Base-by-base conservation (phyloP, 2,113 vertebrate genomes). In the Perca schrenkii region DNA sequence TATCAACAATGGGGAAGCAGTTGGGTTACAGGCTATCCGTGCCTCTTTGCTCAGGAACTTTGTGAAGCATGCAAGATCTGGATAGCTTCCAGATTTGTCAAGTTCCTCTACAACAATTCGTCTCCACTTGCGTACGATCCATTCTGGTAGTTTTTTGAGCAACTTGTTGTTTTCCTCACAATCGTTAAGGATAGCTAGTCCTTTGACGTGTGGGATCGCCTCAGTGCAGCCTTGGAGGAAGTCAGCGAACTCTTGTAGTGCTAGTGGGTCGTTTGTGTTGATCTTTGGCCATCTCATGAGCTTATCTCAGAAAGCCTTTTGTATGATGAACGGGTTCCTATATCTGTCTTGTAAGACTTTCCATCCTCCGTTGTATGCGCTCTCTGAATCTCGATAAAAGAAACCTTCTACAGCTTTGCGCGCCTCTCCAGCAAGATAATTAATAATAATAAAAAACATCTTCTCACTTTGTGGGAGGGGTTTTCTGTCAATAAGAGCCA, bases 121-220 rank as follows among this genome's bases (percentile, higher is more conserved):
- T 31, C 77, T 77, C 86, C 77, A 87, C 11, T 13, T 81, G 1
- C 28, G 43, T 8, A 85, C 60, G 1, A 85, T 67, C 82, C 86
- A 79, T 5, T 85, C 60, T 15, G 78, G 67, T 19, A 84, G 43
- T 60, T 88, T 88, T 79, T 78, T 82, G 14, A 85, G 82, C 1
- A 85, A 15, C 25, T 88, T 88, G 66, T 62, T 54, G 12, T 81
- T 81, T 49, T 88, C 74, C n/a, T 84, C 50, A 34, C 80, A 86
- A 52, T 84, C 64, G 3, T 82, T 84, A 1, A 84, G 43, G 34
- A 80, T 82, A 16, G 76, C 54, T 8, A 82, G 34, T 15, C 63
- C 79, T 78, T 77, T 73, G 21, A 86, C 57, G 0, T 86, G 54
- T 4, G 69, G 74, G 1, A 86, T 82, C 3, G 49, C 75, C 14